Conservation (phyloP, 2,113 vertebrate species). For the Boleophthalmus pectinirostris region DNA sequence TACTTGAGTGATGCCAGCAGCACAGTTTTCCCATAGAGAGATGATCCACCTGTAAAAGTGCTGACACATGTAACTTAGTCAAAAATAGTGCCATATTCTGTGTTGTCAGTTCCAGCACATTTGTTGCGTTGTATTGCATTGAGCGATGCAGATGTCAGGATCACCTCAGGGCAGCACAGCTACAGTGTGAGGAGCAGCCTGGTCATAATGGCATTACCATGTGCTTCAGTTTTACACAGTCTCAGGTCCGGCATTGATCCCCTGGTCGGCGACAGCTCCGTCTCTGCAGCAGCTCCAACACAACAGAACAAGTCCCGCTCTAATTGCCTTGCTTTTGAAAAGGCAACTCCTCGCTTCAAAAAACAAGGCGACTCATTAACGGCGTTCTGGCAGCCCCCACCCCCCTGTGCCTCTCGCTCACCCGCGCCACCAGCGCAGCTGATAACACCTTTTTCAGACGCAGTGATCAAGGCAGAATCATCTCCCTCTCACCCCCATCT, state of each 20-base stretch:
- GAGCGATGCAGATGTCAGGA: not conserved
- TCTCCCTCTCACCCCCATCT: constrained; percentile 69
- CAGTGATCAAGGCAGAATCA: constrained; percentile 75
- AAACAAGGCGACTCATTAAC: constrained; percentile 76
- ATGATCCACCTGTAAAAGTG: constrained; percentile 8
- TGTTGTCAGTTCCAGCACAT: constrained; percentile 7
- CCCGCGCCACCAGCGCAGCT: constrained; percentile 51
- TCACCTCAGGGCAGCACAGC: not conserved
- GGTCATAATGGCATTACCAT: constrained; percentile 10
- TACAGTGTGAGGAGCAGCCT: not conserved
- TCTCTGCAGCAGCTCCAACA: constrained; percentile 52
- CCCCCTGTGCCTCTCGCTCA: constrained; percentile 3
- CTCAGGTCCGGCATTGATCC: constrained; percentile 46
- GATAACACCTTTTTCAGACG: constrained; percentile 73
- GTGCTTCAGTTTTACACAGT: constrained; percentile 21
- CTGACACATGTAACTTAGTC: not conserved
- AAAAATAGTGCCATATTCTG: not conserved
- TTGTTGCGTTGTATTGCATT: constrained; percentile 1
- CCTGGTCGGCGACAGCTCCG: constrained; percentile 52
- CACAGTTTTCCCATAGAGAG: not conserved
- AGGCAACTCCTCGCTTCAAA: constrained; percentile 64
- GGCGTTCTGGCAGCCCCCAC: constrained; percentile 60
- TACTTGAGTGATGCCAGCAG: constrained; percentile 2
- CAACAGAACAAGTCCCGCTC: constrained; percentile 60
- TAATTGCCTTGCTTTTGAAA: constrained; percentile 70